A percentile compares a stretch with the other conserved stretches of the same genome.
These are phyloP conservation scores for Gallinago paraguaiae DNA, from an alignment of 2,113 vertebrate genomes.

Conservation along the genomic window DNA sequence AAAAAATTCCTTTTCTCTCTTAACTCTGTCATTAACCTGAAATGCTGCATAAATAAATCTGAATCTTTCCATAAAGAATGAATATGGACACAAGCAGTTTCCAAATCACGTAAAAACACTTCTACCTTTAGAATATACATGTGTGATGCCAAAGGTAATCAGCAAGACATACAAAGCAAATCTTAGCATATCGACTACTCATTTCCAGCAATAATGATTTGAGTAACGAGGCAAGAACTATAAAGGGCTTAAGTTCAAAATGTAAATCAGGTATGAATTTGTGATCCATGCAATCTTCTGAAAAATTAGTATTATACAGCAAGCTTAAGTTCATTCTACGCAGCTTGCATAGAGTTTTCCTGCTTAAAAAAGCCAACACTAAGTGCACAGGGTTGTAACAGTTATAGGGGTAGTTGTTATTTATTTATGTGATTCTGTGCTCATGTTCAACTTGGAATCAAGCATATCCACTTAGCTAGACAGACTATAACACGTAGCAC, in stretches of 20 bases:
- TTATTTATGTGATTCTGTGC: neutral
- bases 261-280: neutral
- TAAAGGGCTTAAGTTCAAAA: neutral
- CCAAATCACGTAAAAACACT: neutral
- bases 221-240: neutral
- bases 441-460: neutral
- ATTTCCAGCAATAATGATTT: neutral
- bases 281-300: neutral
- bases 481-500: neutral
- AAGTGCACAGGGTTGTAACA: neutral
- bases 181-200: neutral
- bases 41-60: neutral
- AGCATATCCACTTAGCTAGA: neutral
- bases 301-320: neutral
- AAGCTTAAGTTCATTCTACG: neutral
- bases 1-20: neutral
- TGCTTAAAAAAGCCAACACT: neutral
- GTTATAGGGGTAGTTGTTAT: neutral
- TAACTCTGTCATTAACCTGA: neutral
- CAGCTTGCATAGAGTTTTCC: neutral
- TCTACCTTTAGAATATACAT: neutral
- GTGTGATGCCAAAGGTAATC: neutral
- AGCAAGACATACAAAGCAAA: neutral
- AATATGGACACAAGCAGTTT: neutral
- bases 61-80: neutral